Conservation (phyloP, 2,797 vertebrate species). For the Bovichtus variegatus region DNA sequence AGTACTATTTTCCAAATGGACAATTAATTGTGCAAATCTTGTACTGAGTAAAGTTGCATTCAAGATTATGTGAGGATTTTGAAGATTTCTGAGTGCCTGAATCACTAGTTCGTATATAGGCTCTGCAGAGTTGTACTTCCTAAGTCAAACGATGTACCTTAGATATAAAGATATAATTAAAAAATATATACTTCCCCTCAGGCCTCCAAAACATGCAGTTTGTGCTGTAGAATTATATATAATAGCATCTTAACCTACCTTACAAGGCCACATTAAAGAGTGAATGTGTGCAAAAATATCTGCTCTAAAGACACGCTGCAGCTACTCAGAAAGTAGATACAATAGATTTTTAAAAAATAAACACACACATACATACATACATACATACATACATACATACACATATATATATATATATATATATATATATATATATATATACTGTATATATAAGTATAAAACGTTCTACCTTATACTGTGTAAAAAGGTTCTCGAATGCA, state of each 20-base stretch:
- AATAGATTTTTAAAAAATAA: conserved; percentile 43
- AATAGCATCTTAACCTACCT: conserved; percentile 27
- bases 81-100: conserved; percentile 16
- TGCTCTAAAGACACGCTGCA: conserved; percentile 31
- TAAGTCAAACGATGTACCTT: conserved; percentile 12
- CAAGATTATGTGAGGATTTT: conserved; percentile 35
- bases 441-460: conserved; percentile 52
- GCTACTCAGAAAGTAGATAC: conserved; percentile 36
- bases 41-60: conserved; percentile 50
- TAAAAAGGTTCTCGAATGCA: conserved; percentile 42
- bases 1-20: conserved; percentile 48
- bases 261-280: conserved; percentile 61
- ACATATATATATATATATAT: no score
- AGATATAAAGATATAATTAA: conserved; percentile 12
- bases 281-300: conserved; percentile 57
- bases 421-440: no score
- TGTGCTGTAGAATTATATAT: conserved; percentile 40
- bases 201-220: conserved; percentile 16
- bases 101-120: background rate
- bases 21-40: conserved; percentile 74
- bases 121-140: background rate
- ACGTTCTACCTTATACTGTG: conserved; percentile 29
- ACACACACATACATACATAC: no score
- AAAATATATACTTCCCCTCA: conserved; percentile 20
- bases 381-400: no score